Conservation (phyloP, 2,888 invertebrate genomes). For the Eilema depressum region DNA sequence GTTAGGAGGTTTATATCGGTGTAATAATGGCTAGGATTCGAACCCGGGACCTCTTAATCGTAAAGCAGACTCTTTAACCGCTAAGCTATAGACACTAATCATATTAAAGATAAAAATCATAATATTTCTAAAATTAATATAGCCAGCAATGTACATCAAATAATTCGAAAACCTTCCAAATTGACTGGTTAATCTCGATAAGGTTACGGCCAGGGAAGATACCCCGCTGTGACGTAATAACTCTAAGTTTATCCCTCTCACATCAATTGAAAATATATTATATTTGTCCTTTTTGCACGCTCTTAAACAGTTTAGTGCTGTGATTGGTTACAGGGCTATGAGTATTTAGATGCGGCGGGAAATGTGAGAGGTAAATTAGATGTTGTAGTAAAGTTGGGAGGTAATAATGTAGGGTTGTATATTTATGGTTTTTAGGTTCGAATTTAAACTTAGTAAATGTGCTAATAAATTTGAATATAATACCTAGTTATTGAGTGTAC, state of each 20-base stretch:
- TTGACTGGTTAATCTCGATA: constrained; percentile 53
- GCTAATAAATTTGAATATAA: neutral
- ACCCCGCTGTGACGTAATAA: constrained; percentile 85
- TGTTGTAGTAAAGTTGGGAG: neutral
- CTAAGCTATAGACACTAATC: too few relatives aligned
- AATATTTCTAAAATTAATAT: neutral
- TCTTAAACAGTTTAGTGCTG: constrained; percentile 81
- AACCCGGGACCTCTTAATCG: too few relatives aligned
- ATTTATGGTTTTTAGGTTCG: too few relatives aligned
- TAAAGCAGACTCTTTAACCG: too few relatives aligned
- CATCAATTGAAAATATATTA: constrained; percentile 78
- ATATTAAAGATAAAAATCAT: too few relatives aligned
- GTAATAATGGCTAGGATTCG: too few relatives aligned
- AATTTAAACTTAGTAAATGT: too few relatives aligned
- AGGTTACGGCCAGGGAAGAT: constrained; percentile 71
- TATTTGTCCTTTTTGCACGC: constrained; percentile 79
- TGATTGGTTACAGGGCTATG: constrained; percentile 68
- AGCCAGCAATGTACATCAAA: constrained; percentile 53
- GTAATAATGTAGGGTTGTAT: neutral
- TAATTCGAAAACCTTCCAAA: constrained; percentile 15
- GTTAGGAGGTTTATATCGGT: too few relatives aligned
- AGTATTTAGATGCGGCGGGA: constrained; percentile 54
- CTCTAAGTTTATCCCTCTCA: constrained; percentile 81
- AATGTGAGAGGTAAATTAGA: neutral
- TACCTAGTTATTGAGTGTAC: neutral